Base-by-base conservation (phyloP, 2,888 invertebrate species). In the Erannis defoliaria region DNA sequence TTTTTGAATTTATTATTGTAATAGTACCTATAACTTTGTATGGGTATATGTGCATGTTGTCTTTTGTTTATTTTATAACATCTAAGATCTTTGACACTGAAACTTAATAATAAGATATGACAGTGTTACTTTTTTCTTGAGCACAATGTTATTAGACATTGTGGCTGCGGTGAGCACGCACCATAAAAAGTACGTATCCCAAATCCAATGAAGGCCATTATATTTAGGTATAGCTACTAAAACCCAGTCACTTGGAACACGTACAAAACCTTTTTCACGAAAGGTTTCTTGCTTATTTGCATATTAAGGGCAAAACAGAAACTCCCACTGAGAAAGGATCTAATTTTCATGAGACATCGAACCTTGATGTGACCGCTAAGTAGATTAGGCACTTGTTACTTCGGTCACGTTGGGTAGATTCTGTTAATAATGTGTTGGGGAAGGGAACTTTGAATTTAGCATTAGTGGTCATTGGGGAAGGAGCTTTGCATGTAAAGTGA, bases 301-400 rank as follows among this genome's bases (percentile, higher is more conserved):
- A 49, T 55, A 53, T 61, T 48, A 40, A 65, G 46, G 73, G 71
- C 71, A 70, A 68, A 68, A 69, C 66, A 67, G 69, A 71, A 78
- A 78, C 73, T 77, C 77, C 67, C 72, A 67, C 71, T 71, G 73
- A 78, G 78, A 75, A 73, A 74, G 77, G 76, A 81, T 79, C 77
- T 81, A 80, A 84, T 84, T 86, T 84, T 85, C 85, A 85, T 81
- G 81, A 80, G 76, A 84, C 81, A 83, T 82, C 77, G 81, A 84
- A 78, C 77, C 78, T 73, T 81, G 77, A 81, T 84, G 78, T 77
- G 76, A 82, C 81, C 81, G 73, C 80, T 81, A 84, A 84, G 80
- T 72, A 81, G 83, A 85, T 85, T 85, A 85, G 75, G 75, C 76
- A 84, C 82, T 85, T 86, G 82, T 82, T 81, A 83, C 82, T 80